These are phyloP conservation scores for Liodrosophila aerea DNA, from an alignment of 2,888 invertebrate species.

Conservation along the genomic window DNA sequence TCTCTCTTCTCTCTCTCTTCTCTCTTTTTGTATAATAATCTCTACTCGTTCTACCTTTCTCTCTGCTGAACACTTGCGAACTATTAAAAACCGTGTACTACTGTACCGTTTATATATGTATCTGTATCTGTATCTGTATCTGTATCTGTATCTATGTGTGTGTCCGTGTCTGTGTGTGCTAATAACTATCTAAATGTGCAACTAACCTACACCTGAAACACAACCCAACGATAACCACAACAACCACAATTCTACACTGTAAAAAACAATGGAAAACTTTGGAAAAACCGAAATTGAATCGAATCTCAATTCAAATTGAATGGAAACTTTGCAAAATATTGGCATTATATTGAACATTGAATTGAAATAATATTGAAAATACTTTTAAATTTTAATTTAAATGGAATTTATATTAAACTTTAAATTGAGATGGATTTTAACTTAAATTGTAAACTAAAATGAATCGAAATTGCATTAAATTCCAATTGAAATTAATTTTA, in stretches of 20 bases:
- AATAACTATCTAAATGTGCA: conserved; percentile 25
- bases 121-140: conserved; percentile 35
- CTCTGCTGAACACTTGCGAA: conserved; percentile 34
- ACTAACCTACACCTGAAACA: conserved; percentile 24
- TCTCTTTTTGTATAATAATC: conserved; percentile 49
- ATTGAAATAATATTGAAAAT: too few species aligned
- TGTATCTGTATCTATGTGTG: conserved; percentile 27
- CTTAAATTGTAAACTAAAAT: too few species aligned
- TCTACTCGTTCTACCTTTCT: conserved; percentile 26
- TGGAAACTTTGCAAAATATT: conserved; percentile 4
- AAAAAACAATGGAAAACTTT: conserved; percentile 39
- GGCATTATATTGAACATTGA: too few species aligned
- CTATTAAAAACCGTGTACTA: conserved; percentile 10
- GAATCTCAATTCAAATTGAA: conserved; percentile 22
- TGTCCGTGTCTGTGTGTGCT: conserved; percentile 51
- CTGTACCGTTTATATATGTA: conserved; percentile 30
- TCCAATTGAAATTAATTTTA: too few species aligned
- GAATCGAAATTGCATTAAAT: too few species aligned
- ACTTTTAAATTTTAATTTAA: too few species aligned
- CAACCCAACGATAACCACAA: conserved; percentile 24
- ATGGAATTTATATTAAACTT: too few species aligned
- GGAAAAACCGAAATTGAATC: conserved; percentile 12
- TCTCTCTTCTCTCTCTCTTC: conserved; percentile 58
- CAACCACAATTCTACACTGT: conserved; percentile 36
- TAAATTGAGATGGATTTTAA: too few species aligned